These are phyloP conservation scores for Grantiella picta DNA, from an alignment of 2,113 vertebrate genomes.

Conservation along the genomic window DNA sequence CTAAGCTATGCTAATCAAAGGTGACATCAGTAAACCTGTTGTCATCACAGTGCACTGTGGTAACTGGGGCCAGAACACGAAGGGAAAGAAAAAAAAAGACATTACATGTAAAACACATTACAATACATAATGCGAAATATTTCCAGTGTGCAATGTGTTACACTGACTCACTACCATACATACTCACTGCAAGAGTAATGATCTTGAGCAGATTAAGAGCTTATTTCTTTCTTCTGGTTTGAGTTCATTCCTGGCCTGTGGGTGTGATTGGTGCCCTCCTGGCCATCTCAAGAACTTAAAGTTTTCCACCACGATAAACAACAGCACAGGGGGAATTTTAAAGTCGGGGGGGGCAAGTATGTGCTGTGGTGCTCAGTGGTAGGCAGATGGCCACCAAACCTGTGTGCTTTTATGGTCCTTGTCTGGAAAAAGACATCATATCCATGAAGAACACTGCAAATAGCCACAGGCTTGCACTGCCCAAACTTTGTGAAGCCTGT, in stretches of 20 bases:
- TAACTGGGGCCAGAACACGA: neutral
- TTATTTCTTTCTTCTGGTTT: neutral
- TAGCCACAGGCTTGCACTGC: neutral
- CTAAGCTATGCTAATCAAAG: neutral
- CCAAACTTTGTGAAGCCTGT: neutral
- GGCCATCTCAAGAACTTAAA: neutral
- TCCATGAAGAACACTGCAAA: neutral
- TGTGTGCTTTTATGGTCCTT: neutral
- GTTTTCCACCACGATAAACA: neutral
- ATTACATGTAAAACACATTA: neutral
- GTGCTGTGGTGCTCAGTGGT: neutral
- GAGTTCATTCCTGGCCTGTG: neutral
- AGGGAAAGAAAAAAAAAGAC: rapidly evolving
- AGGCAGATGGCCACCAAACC: neutral
- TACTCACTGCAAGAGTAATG: neutral
- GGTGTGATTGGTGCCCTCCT: neutral
- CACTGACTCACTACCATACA: neutral
- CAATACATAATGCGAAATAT: neutral
- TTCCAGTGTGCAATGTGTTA: neutral
- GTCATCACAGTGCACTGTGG: neutral
- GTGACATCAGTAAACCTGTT: neutral
- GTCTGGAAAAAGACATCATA: neutral
- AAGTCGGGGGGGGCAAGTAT: neutral
- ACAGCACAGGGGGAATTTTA: neutral
- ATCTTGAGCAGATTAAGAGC: neutral